Percentiles rank a stretch among this genome's conserved stretches.
phyloP scores from a whole-genome alignment of 2,113 vertebrate species.

The Perca schrenkii region DNA sequence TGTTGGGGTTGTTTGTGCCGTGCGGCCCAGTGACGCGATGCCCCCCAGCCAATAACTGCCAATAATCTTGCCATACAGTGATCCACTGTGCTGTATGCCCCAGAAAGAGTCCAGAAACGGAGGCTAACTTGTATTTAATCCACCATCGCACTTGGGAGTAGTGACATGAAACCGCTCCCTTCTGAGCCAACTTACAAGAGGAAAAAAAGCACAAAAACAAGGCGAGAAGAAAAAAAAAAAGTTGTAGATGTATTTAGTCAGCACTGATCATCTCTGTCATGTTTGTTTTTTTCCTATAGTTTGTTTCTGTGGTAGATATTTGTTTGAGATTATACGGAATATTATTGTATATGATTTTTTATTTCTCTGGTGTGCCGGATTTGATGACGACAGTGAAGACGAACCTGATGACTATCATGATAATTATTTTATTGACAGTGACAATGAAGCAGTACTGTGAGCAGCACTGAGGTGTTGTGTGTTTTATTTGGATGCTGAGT shows the following conservation, averaged over 20 bases:
- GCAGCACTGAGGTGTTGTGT: constrained; percentile 71
- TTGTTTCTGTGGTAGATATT: constrained; percentile 80
- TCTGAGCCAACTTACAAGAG: constrained; percentile 50
- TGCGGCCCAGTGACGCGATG: constrained; percentile 59
- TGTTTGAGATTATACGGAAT: constrained; percentile 72
- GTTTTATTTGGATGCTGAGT: constrained; percentile 59
- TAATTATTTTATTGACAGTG: constrained; percentile 45
- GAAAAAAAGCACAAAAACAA: constrained; percentile 80
- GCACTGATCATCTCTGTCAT: constrained; percentile 74
- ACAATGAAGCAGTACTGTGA: constrained; percentile 73
- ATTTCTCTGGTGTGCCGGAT: constrained; percentile 68
- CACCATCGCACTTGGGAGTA: constrained; percentile 18
- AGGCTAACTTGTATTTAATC: constrained; percentile 35
- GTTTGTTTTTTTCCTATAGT: constrained; percentile 73
- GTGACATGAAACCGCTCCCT: constrained; percentile 28
- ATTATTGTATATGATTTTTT: constrained; percentile 75
- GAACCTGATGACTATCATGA: constrained; percentile 68
- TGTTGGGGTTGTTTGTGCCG: constrained; percentile 67
- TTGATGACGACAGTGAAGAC: constrained; percentile 64
- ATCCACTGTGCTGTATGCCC: constrained; percentile 34
- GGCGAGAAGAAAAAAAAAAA: constrained; percentile 65
- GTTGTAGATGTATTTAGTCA: constrained; percentile 75
- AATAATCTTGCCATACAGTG: constrained; percentile 58
- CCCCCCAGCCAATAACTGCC: constrained; percentile 78
- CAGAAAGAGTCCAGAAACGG: constrained; percentile 32